Conservation (phyloP, 2,888 invertebrate species). For the Adelphocoris suturalis region DNA sequence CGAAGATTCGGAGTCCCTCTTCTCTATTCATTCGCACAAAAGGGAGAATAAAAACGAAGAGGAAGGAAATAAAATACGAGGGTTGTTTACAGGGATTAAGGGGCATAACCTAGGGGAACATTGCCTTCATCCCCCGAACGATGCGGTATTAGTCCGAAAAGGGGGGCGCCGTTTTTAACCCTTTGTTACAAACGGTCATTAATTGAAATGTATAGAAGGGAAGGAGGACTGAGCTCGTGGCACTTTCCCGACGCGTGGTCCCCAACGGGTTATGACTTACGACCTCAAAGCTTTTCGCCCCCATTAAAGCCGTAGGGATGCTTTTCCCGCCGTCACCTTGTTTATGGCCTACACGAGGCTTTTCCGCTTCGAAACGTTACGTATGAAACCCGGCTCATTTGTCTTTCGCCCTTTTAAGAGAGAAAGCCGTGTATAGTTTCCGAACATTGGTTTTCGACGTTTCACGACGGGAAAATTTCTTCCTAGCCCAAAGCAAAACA, state of each 20-base stretch:
- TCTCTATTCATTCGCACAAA: background rate
- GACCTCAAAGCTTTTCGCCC: slow-evolving; percentile 21
- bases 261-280: slow-evolving; percentile 17
- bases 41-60: background rate
- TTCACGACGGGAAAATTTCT: background rate
- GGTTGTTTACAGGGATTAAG: background rate
- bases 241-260: background rate
- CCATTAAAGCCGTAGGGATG: slow-evolving; percentile 14
- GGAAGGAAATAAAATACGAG: background rate
- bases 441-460: background rate
- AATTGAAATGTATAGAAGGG: slow-evolving; percentile 42
- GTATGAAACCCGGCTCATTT: background rate
- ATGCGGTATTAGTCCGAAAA: background rate
- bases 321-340: slow-evolving; percentile 1
- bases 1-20: background rate
- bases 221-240: background rate
- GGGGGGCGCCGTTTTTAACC: background rate
- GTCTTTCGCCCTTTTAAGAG: background rate
- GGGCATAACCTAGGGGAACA: background rate
- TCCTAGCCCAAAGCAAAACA: too few species aligned
- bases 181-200: slow-evolving; percentile 41
- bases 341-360: slow-evolving; percentile 16
- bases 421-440: slow-evolving; percentile 21
- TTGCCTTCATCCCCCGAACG: background rate
- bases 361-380: background rate